These are phyloP conservation scores for Sebastes schlegelii DNA, from an alignment of 2,113 vertebrate species.

Conservation along the genomic window DNA sequence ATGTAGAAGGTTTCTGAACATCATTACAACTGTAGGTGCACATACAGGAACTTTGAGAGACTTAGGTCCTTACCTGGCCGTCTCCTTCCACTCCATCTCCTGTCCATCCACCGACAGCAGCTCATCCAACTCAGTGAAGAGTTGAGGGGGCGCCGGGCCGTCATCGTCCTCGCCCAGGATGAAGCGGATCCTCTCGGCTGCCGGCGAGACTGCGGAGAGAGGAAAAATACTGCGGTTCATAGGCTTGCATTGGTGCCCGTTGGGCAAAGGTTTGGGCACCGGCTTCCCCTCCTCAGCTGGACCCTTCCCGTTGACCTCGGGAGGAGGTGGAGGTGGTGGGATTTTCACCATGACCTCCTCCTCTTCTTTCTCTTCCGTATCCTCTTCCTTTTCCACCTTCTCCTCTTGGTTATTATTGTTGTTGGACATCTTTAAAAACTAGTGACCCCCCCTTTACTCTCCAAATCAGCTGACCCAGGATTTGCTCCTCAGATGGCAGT, in stretches of 20 bases:
- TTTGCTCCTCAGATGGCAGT: slow-evolving; percentile 42
- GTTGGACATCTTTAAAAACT: slow-evolving; percentile 72
- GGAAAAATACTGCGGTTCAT: slow-evolving; percentile 94
- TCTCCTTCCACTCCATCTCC: slow-evolving; percentile 99
- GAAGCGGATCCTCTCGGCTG: slow-evolving; percentile 96
- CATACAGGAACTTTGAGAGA: neutral
- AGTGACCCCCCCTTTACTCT: slow-evolving; percentile 21
- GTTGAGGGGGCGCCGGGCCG: slow-evolving; percentile 92
- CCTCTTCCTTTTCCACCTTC: slow-evolving; percentile 63
- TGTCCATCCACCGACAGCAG: slow-evolving; percentile 95
- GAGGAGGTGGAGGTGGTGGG: slow-evolving; percentile 68
- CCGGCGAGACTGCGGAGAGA: slow-evolving; percentile 92
- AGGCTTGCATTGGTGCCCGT: slow-evolving; percentile 77
- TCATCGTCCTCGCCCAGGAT: slow-evolving; percentile 98
- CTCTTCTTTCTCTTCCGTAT: slow-evolving; percentile 49
- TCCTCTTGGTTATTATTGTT: slow-evolving; percentile 81
- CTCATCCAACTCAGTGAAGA: slow-evolving; percentile 98
- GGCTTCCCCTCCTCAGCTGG: slow-evolving; percentile 79
- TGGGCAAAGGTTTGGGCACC: slow-evolving; percentile 58
- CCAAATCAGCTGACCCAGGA: slow-evolving; percentile 46
- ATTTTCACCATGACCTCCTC: slow-evolving; percentile 72
- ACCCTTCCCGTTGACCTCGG: slow-evolving; percentile 80
- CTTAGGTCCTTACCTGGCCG: slow-evolving; percentile 90
- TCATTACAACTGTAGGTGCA: neutral
- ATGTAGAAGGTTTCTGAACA: neutral